These are phyloP conservation scores for Tachystola acroxantha DNA, from an alignment of 2,888 invertebrate genomes.

Conservation along the genomic window DNA sequence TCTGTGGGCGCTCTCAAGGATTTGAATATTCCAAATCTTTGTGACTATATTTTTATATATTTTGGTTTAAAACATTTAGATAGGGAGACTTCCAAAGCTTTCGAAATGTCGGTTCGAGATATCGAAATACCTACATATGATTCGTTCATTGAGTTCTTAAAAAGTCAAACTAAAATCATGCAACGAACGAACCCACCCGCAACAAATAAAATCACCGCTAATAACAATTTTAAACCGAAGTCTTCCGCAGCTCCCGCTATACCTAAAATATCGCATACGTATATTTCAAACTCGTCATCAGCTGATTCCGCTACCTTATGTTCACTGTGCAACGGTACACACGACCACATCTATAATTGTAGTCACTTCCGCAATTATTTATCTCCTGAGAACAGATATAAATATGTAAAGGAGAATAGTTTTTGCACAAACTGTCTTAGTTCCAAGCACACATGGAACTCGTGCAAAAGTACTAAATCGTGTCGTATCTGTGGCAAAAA, in stretches of 20 bases:
- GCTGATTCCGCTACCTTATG: background rate
- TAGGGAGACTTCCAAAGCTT: background rate
- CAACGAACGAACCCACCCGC: background rate
- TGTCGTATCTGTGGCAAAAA: background rate
- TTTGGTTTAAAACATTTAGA: background rate
- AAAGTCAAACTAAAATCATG: background rate
- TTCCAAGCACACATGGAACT: background rate
- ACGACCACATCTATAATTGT: background rate
- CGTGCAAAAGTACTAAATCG: background rate
- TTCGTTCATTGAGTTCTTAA: background rate
- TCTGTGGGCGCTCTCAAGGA: too few relatives aligned
- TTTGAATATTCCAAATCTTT: too few relatives aligned
- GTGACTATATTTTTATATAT: background rate
- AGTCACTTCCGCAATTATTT: too few relatives aligned
- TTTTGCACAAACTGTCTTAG: constrained; percentile 5
- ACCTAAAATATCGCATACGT: constrained; percentile 1
- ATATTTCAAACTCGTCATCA: background rate
- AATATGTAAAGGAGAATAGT: constrained; percentile 1
- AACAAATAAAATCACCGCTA: background rate
- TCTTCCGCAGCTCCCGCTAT: background rate
- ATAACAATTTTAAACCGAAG: background rate
- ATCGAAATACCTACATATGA: background rate
- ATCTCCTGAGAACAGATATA: constrained; percentile 1
- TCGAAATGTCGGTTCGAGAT: background rate
- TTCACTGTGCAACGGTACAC: background rate